Base-by-base conservation (phyloP, 2,888 invertebrate genomes). In the Cryptocephalus moraei region DNA sequence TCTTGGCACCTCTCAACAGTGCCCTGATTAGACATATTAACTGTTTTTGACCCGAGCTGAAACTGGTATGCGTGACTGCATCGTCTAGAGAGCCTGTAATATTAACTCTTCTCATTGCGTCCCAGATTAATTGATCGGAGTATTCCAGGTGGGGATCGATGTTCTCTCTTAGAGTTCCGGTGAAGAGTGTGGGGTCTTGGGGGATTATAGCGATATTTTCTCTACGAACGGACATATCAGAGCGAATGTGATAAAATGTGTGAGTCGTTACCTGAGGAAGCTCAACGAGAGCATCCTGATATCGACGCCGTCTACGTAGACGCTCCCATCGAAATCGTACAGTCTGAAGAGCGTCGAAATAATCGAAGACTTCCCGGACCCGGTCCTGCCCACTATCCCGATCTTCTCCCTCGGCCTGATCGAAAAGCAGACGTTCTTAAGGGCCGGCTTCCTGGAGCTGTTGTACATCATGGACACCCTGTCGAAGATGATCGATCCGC, bases 401-500 rank as follows among this genome's bases (percentile, higher is more conserved):
- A 48, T 42, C n/a, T 48, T 45, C 10, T 45, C 34, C 11, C 32
- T 48, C 1, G 41, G 33, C 22, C 22, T 3, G 2, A 47, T 34
- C 12, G 39, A 22, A 12, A 49, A 43, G 39, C 32, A 44, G 31
- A 49, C 39, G 22, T 61, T 80, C 80, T 41, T 82, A 9, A 48
- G 32, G 13, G 44, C 42, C 3, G 48, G 33, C 1, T 39, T 10
- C 8, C 45, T 41, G 2, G 44, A 41, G 82, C 41, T 38, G 77
- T 76, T 72, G 58, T 89, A 89, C 39, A 75, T 73, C 50, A 89
- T 60, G 45, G 61, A 73, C 2, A 83, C 74, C 14, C 75, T 68
- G 52, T 75, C 67, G 56, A 81, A 82, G 34, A 68, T 66, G 9
- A 83, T 66, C 51, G 66, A 69, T 9, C 82, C 82, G 41, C 74